Percentiles rank a stretch among this genome's conserved stretches.
Conservation (phyloP, 1,140 invertebrate genomes). For the Drosophila dunni region DNA sequence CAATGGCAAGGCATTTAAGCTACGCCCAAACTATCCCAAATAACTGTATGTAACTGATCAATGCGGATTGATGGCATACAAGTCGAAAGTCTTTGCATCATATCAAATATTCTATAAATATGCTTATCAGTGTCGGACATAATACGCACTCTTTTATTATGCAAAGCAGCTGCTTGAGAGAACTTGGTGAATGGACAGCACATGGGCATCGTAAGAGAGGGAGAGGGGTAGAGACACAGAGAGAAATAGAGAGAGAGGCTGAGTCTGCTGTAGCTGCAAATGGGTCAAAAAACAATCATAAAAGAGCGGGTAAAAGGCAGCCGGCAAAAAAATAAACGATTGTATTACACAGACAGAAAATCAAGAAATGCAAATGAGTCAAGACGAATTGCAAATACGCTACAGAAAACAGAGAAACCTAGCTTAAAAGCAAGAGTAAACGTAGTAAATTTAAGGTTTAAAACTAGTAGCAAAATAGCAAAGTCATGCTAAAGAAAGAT, state of each 20-base stretch:
- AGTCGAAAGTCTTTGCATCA: constrained; percentile 21
- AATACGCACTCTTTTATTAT: constrained; percentile 38
- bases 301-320: constrained; percentile 59
- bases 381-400: constrained; percentile 23
- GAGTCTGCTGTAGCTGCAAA: constrained; percentile 36
- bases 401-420: not conserved
- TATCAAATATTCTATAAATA: constrained; percentile 39
- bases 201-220: constrained; percentile 9
- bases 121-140: constrained; percentile 16
- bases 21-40: constrained; percentile 1
- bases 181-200: constrained; percentile 50
- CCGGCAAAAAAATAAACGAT: constrained; percentile 64
- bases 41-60: constrained; percentile 35
- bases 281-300: constrained; percentile 67
- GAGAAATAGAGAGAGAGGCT: not conserved
- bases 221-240: not conserved
- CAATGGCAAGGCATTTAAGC: constrained; percentile 11
- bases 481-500: too few species aligned
- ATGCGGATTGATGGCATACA: constrained; percentile 16
- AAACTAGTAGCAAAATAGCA: too few species aligned
- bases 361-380: constrained; percentile 39
- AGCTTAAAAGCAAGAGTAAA: too few species aligned
- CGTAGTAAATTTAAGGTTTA: too few species aligned
- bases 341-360: constrained; percentile 34
- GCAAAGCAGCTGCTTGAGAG: constrained; percentile 34